Conservation (phyloP, 2,888 invertebrate species). For the Athalia circularis region DNA sequence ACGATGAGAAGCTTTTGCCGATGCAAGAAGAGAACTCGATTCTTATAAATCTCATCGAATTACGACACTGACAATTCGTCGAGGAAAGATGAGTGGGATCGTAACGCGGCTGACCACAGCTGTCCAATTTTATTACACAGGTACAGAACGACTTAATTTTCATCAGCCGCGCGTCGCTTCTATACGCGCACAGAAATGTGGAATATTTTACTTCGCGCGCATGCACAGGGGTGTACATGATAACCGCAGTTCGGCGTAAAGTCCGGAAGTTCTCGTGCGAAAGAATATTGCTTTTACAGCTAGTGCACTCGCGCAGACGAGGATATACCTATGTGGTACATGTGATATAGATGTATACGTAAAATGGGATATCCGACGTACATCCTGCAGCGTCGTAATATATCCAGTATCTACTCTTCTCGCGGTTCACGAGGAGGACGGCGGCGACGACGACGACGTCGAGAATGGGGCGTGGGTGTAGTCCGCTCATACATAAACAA, state of each 20-base stretch:
- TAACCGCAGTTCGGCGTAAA: slow-evolving; percentile 63
- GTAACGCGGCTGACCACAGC: no score
- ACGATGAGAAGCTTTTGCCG: no score
- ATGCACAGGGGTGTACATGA: slow-evolving; percentile 61
- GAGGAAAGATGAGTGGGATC: no score
- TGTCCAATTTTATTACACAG: no score
- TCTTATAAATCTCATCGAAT: no score
- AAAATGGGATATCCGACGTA: neutral
- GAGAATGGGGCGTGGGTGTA: slow-evolving; percentile 62
- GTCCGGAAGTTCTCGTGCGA: slow-evolving; percentile 58
- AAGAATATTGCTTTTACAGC: slow-evolving; percentile 66
- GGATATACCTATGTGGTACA: slow-evolving; percentile 14
- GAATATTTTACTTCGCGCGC: neutral
- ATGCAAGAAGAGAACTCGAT: no score
- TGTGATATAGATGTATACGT: slow-evolving; percentile 51
- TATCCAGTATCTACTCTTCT: neutral
- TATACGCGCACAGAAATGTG: no score
- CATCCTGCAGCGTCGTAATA: slow-evolving; percentile 2
- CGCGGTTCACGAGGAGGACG: slow-evolving; percentile 22
- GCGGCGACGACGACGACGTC: neutral
- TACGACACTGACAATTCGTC: no score
- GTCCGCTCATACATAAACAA: slow-evolving; percentile 74
- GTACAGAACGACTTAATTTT: no score
- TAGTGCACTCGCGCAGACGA: slow-evolving; percentile 48
- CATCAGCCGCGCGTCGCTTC: no score